phyloP scores from a whole-genome alignment of 2,113 vertebrate genomes.

The Montifringilla adamsi region DNA sequence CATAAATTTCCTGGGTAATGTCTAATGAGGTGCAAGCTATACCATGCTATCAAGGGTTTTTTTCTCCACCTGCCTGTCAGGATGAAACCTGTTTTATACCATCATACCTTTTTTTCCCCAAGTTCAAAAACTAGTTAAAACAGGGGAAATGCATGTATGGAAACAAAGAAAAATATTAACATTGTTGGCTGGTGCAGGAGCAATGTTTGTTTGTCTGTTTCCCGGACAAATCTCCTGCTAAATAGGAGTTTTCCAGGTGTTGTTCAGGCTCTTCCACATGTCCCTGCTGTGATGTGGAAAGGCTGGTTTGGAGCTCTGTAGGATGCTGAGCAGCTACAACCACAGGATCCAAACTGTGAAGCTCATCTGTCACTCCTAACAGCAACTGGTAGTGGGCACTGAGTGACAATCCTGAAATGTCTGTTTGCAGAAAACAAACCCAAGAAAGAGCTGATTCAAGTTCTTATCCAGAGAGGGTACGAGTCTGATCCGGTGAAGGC shows the following conservation, averaged over 20 bases:
- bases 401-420: not conserved
- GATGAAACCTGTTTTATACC: not conserved
- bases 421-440: slow-evolving; percentile 91
- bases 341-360: not conserved
- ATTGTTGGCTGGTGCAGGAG: not conserved
- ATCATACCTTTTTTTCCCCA: not conserved
- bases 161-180: not conserved
- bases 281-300: not conserved
- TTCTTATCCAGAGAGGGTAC: slow-evolving; percentile 90
- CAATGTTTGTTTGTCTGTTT: not conserved
- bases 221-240: not conserved
- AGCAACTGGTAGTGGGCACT: not conserved
- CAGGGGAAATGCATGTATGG: not conserved
- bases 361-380: not conserved
- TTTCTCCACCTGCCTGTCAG: not conserved
- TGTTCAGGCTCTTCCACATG: not conserved
- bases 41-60: not conserved
- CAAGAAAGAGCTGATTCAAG: slow-evolving; percentile 92
- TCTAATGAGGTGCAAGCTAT: not conserved
- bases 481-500: slow-evolving; percentile 93
- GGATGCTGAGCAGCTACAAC: not conserved
- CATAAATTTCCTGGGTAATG: not conserved
- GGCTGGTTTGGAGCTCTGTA: not conserved
- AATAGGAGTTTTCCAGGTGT: not conserved
- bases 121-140: not conserved